A percentile compares a stretch with the other conserved stretches of the same genome.
Evolutionary conservation across 1,140 invertebrate species (phyloP).

Genomic region (Streblospio benedicti): DNA sequence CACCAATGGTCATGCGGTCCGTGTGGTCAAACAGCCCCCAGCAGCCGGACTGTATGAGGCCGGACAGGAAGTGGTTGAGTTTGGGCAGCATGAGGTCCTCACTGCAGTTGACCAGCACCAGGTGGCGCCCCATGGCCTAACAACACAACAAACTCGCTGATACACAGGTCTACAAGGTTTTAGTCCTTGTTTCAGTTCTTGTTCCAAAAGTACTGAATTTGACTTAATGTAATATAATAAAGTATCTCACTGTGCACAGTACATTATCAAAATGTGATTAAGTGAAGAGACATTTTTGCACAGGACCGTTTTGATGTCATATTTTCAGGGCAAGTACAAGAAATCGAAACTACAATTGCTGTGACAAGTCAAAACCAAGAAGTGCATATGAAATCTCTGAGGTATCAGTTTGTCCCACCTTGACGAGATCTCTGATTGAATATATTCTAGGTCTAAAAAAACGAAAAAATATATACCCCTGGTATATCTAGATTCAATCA

Average conservation of each 20-base stretch:
- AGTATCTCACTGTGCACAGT: too few relatives aligned
- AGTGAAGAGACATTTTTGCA: too few relatives aligned
- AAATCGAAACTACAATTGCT: too few relatives aligned
- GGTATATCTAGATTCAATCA: neutral
- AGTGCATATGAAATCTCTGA: too few relatives aligned
- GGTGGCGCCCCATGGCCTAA: slow-evolving; percentile 36
- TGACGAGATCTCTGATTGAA: too few relatives aligned
- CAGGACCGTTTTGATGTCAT: too few relatives aligned
- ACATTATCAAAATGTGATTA: too few relatives aligned
- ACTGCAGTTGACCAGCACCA: slow-evolving; percentile 39
- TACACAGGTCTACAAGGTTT: too few relatives aligned
- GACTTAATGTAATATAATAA: neutral
- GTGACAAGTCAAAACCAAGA: too few relatives aligned
- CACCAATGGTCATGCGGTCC: slow-evolving; percentile 66
- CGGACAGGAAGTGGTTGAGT: slow-evolving; percentile 39
- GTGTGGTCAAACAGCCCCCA: slow-evolving; percentile 86
- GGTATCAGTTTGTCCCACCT: too few relatives aligned
- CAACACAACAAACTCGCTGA: slow-evolving; percentile 13
- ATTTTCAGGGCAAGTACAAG: too few relatives aligned
- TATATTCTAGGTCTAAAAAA: too few relatives aligned
- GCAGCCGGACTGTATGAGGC: slow-evolving; percentile 50
- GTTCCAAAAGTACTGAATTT: neutral
- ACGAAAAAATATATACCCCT: neutral
- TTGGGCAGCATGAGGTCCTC: slow-evolving; percentile 30
- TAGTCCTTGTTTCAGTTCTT: neutral